Percentiles rank a stretch among this genome's conserved stretches.
phyloP scores from a whole-genome alignment of 1,140 invertebrate species.

The Danaus plexippus region DNA sequence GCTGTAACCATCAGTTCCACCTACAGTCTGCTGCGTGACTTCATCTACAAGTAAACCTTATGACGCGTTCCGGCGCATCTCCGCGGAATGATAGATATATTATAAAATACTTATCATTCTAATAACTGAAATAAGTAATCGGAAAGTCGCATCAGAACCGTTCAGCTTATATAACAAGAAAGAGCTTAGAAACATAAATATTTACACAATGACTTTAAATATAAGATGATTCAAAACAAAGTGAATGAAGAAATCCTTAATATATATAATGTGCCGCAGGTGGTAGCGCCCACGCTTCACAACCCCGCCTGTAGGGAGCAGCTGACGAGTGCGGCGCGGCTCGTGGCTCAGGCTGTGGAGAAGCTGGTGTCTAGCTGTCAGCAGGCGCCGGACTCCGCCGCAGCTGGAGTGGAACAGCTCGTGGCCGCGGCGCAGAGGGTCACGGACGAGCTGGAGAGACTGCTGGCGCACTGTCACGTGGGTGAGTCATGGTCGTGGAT shows the following conservation, averaged over 20 bases:
- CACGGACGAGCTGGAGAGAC: constrained; percentile 89
- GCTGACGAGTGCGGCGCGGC: constrained; percentile 90
- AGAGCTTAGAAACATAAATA: neutral
- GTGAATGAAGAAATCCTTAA: too few species aligned
- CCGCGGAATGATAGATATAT: too few species aligned
- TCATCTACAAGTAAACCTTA: too few species aligned
- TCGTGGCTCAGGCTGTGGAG: constrained; percentile 94
- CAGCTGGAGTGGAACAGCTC: constrained; percentile 83
- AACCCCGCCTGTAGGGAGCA: constrained; percentile 96
- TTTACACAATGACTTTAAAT: neutral
- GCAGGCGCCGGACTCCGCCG: constrained; percentile 74
- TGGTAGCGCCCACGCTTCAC: constrained; percentile 88
- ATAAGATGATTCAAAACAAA: too few species aligned
- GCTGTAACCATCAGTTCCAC: too few species aligned
- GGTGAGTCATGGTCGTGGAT: constrained; percentile 31
- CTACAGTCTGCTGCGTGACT: too few species aligned
- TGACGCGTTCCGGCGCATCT: too few species aligned
- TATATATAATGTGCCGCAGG: constrained; percentile 44
- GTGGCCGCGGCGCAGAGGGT: constrained; percentile 90
- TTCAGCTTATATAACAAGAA: neutral
- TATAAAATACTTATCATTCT: too few species aligned
- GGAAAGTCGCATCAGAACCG: constrained; percentile 13
- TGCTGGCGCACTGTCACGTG: constrained; percentile 86
- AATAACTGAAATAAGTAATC: too few species aligned
- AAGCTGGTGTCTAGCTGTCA: constrained; percentile 88